Evolutionary conservation across 2,113 vertebrate genomes (phyloP).

Genomic region (Scatophagus argus): DNA sequence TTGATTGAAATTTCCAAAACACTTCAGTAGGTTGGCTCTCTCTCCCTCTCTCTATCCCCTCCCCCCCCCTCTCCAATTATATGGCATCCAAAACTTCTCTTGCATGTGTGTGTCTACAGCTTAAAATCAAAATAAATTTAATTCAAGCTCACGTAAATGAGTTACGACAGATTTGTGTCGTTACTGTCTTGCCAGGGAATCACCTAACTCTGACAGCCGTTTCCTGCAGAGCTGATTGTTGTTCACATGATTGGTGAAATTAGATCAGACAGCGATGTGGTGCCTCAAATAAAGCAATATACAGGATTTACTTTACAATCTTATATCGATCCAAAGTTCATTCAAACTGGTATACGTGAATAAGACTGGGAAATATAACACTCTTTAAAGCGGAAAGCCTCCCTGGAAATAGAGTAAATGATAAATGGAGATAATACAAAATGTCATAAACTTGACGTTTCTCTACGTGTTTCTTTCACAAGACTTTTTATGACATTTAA

Average conservation of each 20-base stretch:
- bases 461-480: no score
- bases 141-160: constrained; percentile 6
- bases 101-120: background rate
- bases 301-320: constrained; percentile 42
- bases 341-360: background rate
- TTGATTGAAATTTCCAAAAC: background rate
- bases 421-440: constrained; percentile 8
- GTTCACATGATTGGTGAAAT: constrained; percentile 18
- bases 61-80: no score
- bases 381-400: background rate
- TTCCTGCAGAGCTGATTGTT: constrained; percentile 4
- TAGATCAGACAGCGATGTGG: constrained; percentile 2
- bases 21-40: no score
- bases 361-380: no score
- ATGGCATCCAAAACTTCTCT: background rate
- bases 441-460: constrained; percentile 2
- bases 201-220: background rate
- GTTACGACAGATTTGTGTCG: background rate
- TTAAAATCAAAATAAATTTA: constrained; percentile 31
- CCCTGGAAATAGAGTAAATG: constrained; percentile 2
- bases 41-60: no score
- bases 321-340: constrained; percentile 59
- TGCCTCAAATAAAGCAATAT: constrained; percentile 11
- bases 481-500: background rate
- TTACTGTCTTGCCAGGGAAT: constrained; percentile 16